Evolutionary conservation across 2,113 vertebrate genomes (phyloP), one percentile per base, ranked within the genome.

Genomic region (Lepus americanus): DNA sequence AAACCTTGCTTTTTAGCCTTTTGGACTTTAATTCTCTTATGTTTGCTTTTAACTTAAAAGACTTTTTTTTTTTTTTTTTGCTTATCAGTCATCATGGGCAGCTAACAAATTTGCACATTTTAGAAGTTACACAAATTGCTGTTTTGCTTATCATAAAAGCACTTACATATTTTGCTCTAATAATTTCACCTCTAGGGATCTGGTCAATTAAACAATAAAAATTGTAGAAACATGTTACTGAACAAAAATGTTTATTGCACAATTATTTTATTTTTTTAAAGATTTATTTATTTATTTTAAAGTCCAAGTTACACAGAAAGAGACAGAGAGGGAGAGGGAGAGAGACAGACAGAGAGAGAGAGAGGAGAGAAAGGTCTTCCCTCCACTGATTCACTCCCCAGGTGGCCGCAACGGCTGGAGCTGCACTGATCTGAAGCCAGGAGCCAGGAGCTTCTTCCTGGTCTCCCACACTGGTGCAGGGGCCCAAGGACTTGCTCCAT

Each of bases 31-130:
- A 59, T 59, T 59, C 19, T 59, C 19, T 59, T 84, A 77, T n/a
- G 27, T 90, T 29, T 55, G 25, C 78, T 80, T 90, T 89, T 92
- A 73, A 70, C 67, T 80, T 88, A 77, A 81, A 83, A 91, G 66
- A 44, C 2, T 66, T 36, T 64, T 44, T 44, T 44, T 44, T 44
- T 44, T 44, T 44, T 7, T 44, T 44, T 95, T 89, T 95, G 16
- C 20, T 39, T 17, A 44, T 72, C 89, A 59, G 27, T 31, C 59
- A 81, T 49, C 63, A 79, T 5, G 25, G 33, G 9, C 80, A 76
- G 76, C 20, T 6, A 53, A 92, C 81, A 92, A 67, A 80, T 80
- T 83, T 53, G 17, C 22, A 88, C 90, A 90, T 87, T 96, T 39
- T 64, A 88, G 85, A 92, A 88, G 5, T 67, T 66, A 39, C 17